A percentile compares a stretch with the other conserved stretches of the same genome.
phyloP scores from a whole-genome alignment of 2,113 vertebrate genomes.

The Murina feae region DNA sequence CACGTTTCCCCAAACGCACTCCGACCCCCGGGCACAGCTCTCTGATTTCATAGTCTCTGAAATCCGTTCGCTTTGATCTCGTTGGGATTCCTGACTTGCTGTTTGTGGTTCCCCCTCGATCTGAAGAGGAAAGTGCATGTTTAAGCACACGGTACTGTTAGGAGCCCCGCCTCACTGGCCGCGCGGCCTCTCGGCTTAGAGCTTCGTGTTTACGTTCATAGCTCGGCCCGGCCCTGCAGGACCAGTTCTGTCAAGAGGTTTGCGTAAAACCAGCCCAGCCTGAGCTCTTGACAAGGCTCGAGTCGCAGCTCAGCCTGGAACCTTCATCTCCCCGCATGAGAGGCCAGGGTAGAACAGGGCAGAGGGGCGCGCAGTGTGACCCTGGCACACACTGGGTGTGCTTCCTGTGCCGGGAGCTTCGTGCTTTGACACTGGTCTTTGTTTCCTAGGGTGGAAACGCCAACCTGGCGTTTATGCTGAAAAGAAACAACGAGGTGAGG shows the following conservation, averaged over 20 bases:
- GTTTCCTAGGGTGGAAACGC: constrained; percentile 89
- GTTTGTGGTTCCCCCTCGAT: neutral
- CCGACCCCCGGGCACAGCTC: neutral
- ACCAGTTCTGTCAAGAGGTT: neutral
- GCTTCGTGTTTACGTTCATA: accelerated
- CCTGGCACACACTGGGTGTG: constrained; percentile 1
- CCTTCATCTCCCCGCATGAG: neutral
- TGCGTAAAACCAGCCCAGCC: neutral
- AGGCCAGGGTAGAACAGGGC: neutral
- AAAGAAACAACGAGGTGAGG: constrained; percentile 96
- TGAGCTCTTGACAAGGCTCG: neutral
- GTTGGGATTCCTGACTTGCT: neutral
- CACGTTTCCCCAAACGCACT: constrained; percentile 56
- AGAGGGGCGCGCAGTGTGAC: neutral
- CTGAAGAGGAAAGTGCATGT: neutral
- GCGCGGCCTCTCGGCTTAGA: neutral
- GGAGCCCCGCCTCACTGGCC: neutral
- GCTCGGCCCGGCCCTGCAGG: neutral
- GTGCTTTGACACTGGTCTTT: constrained; percentile 50
- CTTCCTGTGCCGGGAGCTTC: constrained; percentile 2
- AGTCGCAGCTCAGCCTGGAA: neutral
- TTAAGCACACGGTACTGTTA: neutral
- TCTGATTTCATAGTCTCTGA: too few relatives aligned
- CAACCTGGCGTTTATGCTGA: constrained; percentile 90
- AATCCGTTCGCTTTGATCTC: neutral